These are phyloP conservation scores for Mesocricetus auratus DNA, from an alignment of 2,113 vertebrate genomes.

Conservation along the genomic window DNA sequence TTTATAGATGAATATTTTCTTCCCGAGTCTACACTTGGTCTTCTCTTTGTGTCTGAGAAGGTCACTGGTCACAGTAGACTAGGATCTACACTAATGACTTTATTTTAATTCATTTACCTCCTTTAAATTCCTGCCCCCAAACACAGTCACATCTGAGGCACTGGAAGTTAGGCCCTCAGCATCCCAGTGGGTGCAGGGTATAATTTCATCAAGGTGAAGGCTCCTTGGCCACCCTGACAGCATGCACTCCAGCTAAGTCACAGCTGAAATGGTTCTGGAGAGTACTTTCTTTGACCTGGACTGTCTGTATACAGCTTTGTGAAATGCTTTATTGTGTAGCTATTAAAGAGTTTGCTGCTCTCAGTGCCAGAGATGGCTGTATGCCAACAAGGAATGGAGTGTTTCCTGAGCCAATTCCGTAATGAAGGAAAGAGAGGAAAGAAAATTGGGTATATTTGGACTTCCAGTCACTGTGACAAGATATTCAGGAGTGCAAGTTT, in stretches of 20 bases:
- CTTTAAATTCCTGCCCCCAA: constrained; percentile 31
- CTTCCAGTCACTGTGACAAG: constrained; percentile 28
- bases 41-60: background rate
- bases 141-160: background rate
- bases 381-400: constrained; percentile 59
- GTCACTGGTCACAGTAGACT: background rate
- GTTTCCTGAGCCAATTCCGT: constrained; percentile 50
- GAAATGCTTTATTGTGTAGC: constrained; percentile 34
- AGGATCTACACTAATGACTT: background rate
- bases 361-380: constrained; percentile 1
- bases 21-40: background rate
- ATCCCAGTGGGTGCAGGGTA: background rate
- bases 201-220: constrained; percentile 8
- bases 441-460: constrained; percentile 26
- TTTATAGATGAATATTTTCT: background rate
- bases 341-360: constrained; percentile 63
- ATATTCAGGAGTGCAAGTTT: constrained; percentile 29
- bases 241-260: background rate
- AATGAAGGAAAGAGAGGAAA: constrained; percentile 51
- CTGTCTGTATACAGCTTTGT: constrained; percentile 19
- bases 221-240: background rate
- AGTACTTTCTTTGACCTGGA: background rate
- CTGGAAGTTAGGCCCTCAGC: background rate
- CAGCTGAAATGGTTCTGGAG: constrained; percentile 16
- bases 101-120: constrained; percentile 18